Evolutionary conservation across 35 echinoderm and acorn worm genomes (phyloP), one percentile per base, ranked within the genome.

Genomic region (Apostichopus parvimensis): DNA sequence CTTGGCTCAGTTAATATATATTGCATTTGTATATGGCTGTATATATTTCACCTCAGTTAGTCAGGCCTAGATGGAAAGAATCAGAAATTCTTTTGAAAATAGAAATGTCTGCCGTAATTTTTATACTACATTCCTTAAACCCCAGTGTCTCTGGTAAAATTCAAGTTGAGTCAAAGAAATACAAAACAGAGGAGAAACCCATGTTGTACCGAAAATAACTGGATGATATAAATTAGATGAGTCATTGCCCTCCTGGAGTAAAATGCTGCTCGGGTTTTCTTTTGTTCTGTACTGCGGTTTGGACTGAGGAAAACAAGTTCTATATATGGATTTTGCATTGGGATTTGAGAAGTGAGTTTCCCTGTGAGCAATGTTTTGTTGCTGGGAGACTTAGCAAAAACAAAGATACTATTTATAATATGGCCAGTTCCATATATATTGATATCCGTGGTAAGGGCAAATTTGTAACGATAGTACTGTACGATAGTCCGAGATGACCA

Each of bases 171-270:
- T 18, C 15, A 75, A 75, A 75, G n/a, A 75, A 75, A 75, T 5
- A 18, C 15, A 68, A 68, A 68, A 11, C 64, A 68, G 64, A 68
- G 18, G 18, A 68, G 64, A 68, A 68, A 68, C n/a, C 20, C 71
- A 75, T 75, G 14, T 7, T 4, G 12, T 20, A 75, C n/a, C 7
- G 14, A 20, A 22, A 75, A 75, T 75, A 84, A 84, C 58, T 84
- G 81, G 54, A 84, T 84, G 56, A 57, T 22, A 23, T 22, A 84
- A 10, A 58, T 59, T 23, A 22, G 55, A 84, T 84, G 81, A 84
- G 81, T 84, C 81, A 84, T 84, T 84, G 81, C 81, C 81, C 81
- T 84, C 20, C 81, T 6, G 52, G 81, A 84, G n/a, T 84, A n/a
- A 23, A 58, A 59, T 58, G 7, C 23, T 52, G 8, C 10, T 8